Evolutionary conservation across 2,888 invertebrate genomes (phyloP), one percentile per base, ranked within the genome.

Genomic region (Drosophila borborema): DNA sequence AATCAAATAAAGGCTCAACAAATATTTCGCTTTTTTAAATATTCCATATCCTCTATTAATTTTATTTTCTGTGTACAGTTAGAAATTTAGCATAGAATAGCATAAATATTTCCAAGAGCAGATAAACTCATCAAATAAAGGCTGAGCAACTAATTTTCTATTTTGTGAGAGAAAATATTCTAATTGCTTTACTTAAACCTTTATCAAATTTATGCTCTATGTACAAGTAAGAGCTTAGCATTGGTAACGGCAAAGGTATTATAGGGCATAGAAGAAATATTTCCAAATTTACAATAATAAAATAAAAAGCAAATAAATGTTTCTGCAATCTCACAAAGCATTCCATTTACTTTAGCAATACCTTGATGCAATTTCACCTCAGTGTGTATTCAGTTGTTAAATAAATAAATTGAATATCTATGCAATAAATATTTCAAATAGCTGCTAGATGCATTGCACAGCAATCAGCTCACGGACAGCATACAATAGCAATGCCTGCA

Each of bases 401-500:
- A 23, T 12, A 51, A 61, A 61, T 34, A 69, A 66, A 55, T 43
- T 43, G 6, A 36, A 31, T 36, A 16, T 12, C 9, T 7, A 10
- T 9, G 10, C 38, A 40, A 20, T 28, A 10, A 9, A 34, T 45
- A n/a, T n/a, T 51, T 14, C 1, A 34, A 34, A 34, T 18, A 59
- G 16, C 45, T 40, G 36, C 20, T 12, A 56, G 3, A 7, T 28
- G 16, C 38, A n/a, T 31, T 14, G n/a, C 34, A 64, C 45, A 61
- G 53, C 45, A 73, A 54, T 54, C 40, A 34, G 20, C 2, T 53
- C 53, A 54, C 43, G 23, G 31, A 12, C 40, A 7, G 40, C 40
- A 2, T 8, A n/a, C 7, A 59, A 60, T 51, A 18, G 18, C 14
- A 68, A 46, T 38, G 40, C 46, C 34, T 46, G 2, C 34, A 20